Evolutionary conservation across 2,888 invertebrate species (phyloP), one percentile per base, ranked within the genome.

Genomic region (Tridacna crocea): DNA sequence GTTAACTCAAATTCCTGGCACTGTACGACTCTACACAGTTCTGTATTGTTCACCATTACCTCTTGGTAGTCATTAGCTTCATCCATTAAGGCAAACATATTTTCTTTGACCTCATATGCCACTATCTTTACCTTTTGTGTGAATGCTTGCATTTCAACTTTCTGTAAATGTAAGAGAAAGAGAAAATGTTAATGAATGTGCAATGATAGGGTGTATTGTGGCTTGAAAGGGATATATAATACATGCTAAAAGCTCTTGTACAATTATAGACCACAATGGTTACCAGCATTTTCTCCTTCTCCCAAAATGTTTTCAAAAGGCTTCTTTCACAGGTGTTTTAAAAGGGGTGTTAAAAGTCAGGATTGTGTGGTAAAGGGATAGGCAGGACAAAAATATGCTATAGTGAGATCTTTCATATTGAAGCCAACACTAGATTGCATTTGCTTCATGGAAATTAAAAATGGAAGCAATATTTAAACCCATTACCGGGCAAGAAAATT

Each of bases 71-170:
- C 58, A 58, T n/a, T 58, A n/a, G 17, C n/a, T n/a, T 58, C 58
- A 58, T 58, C 58, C n/a, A n/a, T 58, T 58, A 58, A n/a, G n/a
- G n/a, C 58, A 58, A 58, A 19, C 17, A n/a, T 58, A 58, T 58
- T 58, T 17, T 58, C n/a, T n/a, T 58, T 17, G 17, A n/a, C n/a
- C n/a, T 58, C 19, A n/a, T 19, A 58, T 58, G 58, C 58, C n/a
- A 58, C 58, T 19, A 58, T n/a, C n/a, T 58, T 58, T 17, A 10
- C n/a, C 19, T 17, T 58, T n/a, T 58, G 17, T n/a, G 58, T 58
- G 17, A 19, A 17, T 58, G 17, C 19, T 19, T 2, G 58, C 17
- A 58, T n/a, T 17, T 58, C 58, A 58, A 58, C 58, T 58, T 58
- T 58, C 58, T 58, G n/a, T 58, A n/a, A 58, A 58, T 19, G 17